Percentiles rank a stretch among this genome's conserved stretches.
Evolutionary conservation across 2,888 invertebrate genomes (phyloP).

Genomic region (Invenusta paracnida): DNA sequence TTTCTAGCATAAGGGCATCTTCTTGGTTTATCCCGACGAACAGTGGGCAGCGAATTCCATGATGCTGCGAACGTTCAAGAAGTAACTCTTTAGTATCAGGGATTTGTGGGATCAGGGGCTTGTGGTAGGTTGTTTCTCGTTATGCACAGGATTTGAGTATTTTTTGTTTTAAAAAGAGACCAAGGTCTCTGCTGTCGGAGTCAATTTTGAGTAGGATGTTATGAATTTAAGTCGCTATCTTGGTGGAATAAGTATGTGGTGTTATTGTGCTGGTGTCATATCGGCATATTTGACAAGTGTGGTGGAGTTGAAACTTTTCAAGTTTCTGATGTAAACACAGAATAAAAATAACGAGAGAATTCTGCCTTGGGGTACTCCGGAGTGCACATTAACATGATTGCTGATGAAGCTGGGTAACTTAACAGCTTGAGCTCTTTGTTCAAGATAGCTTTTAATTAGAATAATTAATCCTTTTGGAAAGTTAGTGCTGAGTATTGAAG

Average conservation of each 20-base stretch:
- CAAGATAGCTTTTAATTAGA: background rate
- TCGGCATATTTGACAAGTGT: background rate
- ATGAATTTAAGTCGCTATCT: background rate
- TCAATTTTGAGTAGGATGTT: background rate
- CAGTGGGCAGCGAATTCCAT: background rate
- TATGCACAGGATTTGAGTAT: background rate
- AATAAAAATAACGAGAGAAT: background rate
- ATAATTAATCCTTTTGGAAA: background rate
- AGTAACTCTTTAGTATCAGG: background rate
- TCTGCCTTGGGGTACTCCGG: background rate
- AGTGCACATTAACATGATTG: background rate
- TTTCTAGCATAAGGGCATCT: background rate
- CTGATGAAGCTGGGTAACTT: background rate
- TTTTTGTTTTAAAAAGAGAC: background rate
- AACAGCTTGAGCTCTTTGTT: background rate
- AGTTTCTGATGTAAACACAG: background rate
- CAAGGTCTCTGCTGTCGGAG: background rate
- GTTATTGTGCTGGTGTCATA: background rate
- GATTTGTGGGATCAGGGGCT: background rate
- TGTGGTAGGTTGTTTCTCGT: background rate
- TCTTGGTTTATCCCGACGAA: background rate
- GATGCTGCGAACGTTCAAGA: background rate
- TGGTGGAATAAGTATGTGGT: background rate
- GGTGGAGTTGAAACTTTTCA: background rate
- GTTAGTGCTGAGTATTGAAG: background rate